Evolutionary conservation across 2,888 invertebrate genomes (phyloP), one percentile per base, ranked within the genome.

Genomic region (Epirrhoe tristata): DNA sequence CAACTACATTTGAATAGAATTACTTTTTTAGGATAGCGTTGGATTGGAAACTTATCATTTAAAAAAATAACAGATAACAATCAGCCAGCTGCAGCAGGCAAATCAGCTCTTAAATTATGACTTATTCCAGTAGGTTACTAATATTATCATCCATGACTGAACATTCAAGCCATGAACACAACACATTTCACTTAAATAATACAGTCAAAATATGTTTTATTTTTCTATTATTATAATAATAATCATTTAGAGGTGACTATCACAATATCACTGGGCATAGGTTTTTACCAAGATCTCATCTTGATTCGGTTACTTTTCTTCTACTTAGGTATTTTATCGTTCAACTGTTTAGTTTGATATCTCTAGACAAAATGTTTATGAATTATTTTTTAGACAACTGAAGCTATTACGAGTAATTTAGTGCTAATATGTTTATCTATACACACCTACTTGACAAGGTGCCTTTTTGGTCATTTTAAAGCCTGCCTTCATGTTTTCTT

Each of bases 91-190:
- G 24, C 3, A 24, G 3, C 24, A 24, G n/a, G n/a, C 3, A 24
- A 24, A 24, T 24, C 24, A 24, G 24, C 3, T 24, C 24, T 24
- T 24, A 24, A 24, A 2, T 2, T 24, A 24, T 24, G 24, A 24
- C 24, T 2, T 24, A 24, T 24, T 24, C 3, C 24, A 24, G 24
- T 24, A 24, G n/a, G n/a, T n/a, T n/a, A 24, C 24, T 24, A 24
- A 36, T 50, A 55, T 61, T 55, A 51, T 51, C 16, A 39, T 56
- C 56, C 51, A 56, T 51, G 56, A 56, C 62, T 56, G 56, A 62
- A 56, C 39, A 34, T 55, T 56, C 50, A 62, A 56, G 56, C 12
- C 55, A 55, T n/a, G n/a, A n/a, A n/a, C n/a, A n/a, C 5, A 43
- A 48, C 36, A 50, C 31, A 32, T 55, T 55, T 54, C 5, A 16